These are phyloP conservation scores for Drosophila persimilis DNA, from an alignment of 1,140 invertebrate species.

Conservation along the genomic window DNA sequence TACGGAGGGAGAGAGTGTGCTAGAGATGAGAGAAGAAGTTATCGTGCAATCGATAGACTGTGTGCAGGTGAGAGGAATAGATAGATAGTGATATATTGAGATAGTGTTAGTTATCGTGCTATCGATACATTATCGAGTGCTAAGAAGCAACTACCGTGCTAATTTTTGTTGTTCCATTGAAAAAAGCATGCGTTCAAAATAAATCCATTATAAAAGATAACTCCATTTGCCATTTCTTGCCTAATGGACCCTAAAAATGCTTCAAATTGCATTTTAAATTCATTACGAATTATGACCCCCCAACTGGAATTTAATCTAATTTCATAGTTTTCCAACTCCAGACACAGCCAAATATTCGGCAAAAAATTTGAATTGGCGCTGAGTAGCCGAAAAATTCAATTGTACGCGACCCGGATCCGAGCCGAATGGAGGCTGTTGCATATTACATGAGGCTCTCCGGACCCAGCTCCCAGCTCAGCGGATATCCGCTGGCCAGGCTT, in stretches of 20 bases:
- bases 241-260: conserved; percentile 13
- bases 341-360: conserved; percentile 21
- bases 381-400: conserved; percentile 53
- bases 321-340: conserved; percentile 39
- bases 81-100: too few species aligned
- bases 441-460: conserved; percentile 52
- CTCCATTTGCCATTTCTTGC: not conserved
- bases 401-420: conserved; percentile 51
- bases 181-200: not conserved
- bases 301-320: conserved; percentile 56
- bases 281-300: conserved; percentile 19
- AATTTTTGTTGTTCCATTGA: too few species aligned
- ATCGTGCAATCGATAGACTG: too few species aligned
- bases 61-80: not conserved
- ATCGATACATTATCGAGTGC: not conserved
- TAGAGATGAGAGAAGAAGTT: too few species aligned
- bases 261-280: conserved; percentile 71
- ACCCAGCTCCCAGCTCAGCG: conserved; percentile 44
- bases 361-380: conserved; percentile 33
- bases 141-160: too few species aligned
- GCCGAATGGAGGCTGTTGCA: conserved; percentile 53
- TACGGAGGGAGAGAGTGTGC: conserved; percentile 18
- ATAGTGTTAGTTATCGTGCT: not conserved
- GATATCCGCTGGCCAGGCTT: conserved; percentile 55
- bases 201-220: not conserved